These are phyloP conservation scores for Ciona savignyi DNA, from an alignment of 23 tunicate species.

Conservation along the genomic window DNA sequence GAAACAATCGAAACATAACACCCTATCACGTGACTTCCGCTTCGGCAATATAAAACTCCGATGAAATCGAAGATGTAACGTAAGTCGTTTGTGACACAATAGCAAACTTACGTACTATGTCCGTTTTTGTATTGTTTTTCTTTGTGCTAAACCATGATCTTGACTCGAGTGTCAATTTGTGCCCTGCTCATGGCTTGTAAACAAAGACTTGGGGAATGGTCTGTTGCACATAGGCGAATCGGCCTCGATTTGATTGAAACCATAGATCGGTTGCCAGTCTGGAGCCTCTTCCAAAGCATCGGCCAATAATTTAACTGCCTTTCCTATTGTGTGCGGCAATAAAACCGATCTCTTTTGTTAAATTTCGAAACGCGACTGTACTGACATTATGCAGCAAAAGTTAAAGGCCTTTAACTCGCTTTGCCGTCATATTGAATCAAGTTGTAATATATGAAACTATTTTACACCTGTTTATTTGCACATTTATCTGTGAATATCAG, in stretches of 20 bases:
- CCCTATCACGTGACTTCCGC: slow-evolving; percentile 2
- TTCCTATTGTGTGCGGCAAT: neutral
- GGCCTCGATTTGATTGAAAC: neutral
- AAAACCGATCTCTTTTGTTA: neutral
- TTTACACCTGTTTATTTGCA: too few species aligned
- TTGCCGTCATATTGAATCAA: too few species aligned
- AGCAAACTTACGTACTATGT: too few species aligned
- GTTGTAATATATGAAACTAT: too few species aligned
- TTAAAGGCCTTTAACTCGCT: too few species aligned
- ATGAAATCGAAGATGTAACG: neutral
- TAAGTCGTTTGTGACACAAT: neutral
- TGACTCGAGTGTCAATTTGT: neutral
- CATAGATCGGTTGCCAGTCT: neutral
- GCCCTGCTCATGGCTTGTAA: neutral
- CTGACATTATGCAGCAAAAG: too few species aligned
- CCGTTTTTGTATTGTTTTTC: too few species aligned
- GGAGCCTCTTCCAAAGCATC: neutral
- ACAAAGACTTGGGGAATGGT: neutral
- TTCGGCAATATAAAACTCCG: neutral
- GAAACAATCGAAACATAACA: neutral
- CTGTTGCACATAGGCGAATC: neutral
- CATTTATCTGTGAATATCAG: too few species aligned
- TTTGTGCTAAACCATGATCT: neutral
- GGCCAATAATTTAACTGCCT: neutral
- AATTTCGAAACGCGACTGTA: neutral